Evolutionary conservation across 2,888 invertebrate genomes (phyloP), one percentile per base, ranked within the genome.

Genomic region (Drosophila suboccidentalis): DNA sequence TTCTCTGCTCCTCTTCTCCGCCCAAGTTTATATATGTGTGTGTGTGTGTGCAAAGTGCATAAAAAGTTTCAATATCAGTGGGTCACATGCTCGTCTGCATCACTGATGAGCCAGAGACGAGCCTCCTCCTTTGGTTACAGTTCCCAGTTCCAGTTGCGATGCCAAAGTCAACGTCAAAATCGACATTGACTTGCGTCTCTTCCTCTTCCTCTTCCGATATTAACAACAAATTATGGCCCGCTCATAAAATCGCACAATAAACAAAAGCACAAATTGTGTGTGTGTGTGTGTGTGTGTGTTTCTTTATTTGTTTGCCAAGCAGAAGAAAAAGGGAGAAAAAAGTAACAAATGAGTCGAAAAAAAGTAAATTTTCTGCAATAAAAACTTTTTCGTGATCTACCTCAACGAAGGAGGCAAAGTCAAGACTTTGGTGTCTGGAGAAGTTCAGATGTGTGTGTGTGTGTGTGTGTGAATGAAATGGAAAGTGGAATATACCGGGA

Each of bases 371-470:
- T 78, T 75, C 54, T 80, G 89, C 74, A 89, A 86, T 87, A 86
- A 86, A 87, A 90, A 79, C 69, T 77, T 81, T 78, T 80, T 77
- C 91, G 80, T 86, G 90, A 90, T 91, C 90, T 90, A 90, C 91
- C 90, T 90, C 90, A 90, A 90, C 62, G 71, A 75, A 61, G 65
- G 66, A 71, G 66, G 68, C 59, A 26, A 54, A 32, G 46, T 13
- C 38, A n/a, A 36, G 59, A 60, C 41, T 50, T 19, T 50, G 50
- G 50, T 6, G 63, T 74, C 75, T 74, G 64, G 58, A 74, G 58
- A 49, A 65, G 75, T 55, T 68, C 55, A 34, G 55, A 32, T 44
- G 55, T 55, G 73, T 61, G 73, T 63, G 57, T n/a, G n/a, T n/a
- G n/a, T n/a, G n/a, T 59, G 58, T 55, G 74, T 63, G 73, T 43